Evolutionary conservation across 2,113 vertebrate genomes (phyloP).

Genomic region (Oxygymnocypris stewartii): DNA sequence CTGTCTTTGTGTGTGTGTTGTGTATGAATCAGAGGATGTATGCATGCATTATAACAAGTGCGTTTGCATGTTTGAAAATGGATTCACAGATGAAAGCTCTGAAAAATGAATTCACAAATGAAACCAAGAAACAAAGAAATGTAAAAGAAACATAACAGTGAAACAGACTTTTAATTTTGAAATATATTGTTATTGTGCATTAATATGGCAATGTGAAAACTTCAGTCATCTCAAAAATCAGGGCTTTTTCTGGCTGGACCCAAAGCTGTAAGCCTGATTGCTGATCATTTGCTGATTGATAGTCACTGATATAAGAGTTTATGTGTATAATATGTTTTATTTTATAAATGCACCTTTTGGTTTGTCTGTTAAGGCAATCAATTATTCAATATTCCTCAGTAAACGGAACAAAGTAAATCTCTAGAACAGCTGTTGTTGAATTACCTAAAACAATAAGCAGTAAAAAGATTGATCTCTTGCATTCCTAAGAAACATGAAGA

Average conservation of each 20-base stretch:
- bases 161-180: not conserved
- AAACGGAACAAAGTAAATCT: not conserved
- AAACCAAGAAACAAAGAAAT: not conserved
- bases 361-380: not conserved
- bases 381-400: not conserved
- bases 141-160: not conserved
- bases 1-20: slow-evolving; percentile 16
- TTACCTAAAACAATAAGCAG: not conserved
- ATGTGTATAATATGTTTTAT: too few species aligned
- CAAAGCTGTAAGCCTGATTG: not conserved
- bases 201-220: not conserved
- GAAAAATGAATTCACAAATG: not conserved
- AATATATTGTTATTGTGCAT: not conserved
- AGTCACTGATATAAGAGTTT: not conserved
- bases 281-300: not conserved
- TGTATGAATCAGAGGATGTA: slow-evolving; percentile 8
- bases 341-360: not conserved
- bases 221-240: not conserved
- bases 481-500: not conserved
- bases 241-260: not conserved
- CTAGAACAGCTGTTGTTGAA: not conserved
- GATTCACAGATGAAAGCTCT: not conserved
- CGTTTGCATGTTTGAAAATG: slow-evolving; percentile 20
- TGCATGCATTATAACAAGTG: slow-evolving; percentile 18
- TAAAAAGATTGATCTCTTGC: not conserved